Evolutionary conservation across 2,888 invertebrate genomes (phyloP).

Genomic region (Drosophila borealis): DNA sequence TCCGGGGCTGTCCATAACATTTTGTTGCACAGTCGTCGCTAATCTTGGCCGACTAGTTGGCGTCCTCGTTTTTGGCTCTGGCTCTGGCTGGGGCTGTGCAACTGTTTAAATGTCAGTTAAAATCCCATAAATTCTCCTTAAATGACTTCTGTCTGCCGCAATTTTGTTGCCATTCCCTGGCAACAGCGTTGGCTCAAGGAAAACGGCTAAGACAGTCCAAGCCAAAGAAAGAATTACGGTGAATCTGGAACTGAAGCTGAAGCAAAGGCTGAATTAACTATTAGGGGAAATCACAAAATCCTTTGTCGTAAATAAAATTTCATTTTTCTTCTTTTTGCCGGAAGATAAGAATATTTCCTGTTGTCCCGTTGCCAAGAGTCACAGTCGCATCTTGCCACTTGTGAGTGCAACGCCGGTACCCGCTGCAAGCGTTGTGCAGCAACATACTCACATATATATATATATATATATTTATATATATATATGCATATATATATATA

Average conservation of each 20-base stretch:
- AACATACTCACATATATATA: not conserved
- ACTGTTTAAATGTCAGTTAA: slow-evolving; percentile 81
- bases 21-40: slow-evolving; percentile 73
- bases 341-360: slow-evolving; percentile 64
- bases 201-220: slow-evolving; percentile 53
- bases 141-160: slow-evolving; percentile 82
- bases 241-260: slow-evolving; percentile 6
- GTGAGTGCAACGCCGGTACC: slow-evolving; percentile 31
- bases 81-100: slow-evolving; percentile 30
- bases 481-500: not conserved
- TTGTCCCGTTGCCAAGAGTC: slow-evolving; percentile 53
- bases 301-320: slow-evolving; percentile 67
- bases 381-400: slow-evolving; percentile 25
- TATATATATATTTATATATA: no score
- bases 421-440: slow-evolving; percentile 15
- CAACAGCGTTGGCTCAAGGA: slow-evolving; percentile 27
- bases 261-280: slow-evolving; percentile 61
- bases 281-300: slow-evolving; percentile 60
- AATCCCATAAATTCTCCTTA: slow-evolving; percentile 81
- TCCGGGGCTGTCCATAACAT: slow-evolving; percentile 75
- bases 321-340: slow-evolving; percentile 48
- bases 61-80: slow-evolving; percentile 18
- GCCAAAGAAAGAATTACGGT: slow-evolving; percentile 46
- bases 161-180: slow-evolving; percentile 59
- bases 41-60: slow-evolving; percentile 74